These are phyloP conservation scores for Plutella xylostella DNA, from an alignment of 2,888 invertebrate genomes.

Conservation along the genomic window DNA sequence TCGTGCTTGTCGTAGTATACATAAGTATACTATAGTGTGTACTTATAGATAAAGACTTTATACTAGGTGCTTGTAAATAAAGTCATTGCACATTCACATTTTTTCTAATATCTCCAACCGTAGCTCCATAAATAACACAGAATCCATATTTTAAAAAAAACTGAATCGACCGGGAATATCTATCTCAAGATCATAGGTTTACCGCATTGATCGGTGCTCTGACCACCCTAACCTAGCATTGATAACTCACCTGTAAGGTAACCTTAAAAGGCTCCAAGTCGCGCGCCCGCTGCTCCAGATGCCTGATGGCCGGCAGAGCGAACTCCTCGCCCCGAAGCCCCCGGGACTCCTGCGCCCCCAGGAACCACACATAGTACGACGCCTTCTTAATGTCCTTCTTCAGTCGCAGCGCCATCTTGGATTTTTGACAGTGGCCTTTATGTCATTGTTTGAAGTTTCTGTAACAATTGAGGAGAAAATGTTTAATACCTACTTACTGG, in stretches of 20 bases:
- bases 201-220: too few species aligned
- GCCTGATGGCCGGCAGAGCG: slow-evolving; percentile 86
- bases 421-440: slow-evolving; percentile 23
- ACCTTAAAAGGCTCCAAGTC: slow-evolving; percentile 91
- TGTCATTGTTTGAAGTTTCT: slow-evolving; percentile 50
- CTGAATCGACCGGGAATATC: too few species aligned
- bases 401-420: slow-evolving; percentile 81
- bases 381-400: slow-evolving; percentile 91
- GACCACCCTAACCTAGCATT: too few species aligned
- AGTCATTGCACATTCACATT: too few species aligned
- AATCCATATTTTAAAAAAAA: too few species aligned
- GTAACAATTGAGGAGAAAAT: slow-evolving; percentile 6
- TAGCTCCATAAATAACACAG: too few species aligned
- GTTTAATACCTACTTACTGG: neutral
- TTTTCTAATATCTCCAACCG: too few species aligned
- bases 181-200: too few species aligned
- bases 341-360: slow-evolving; percentile 95
- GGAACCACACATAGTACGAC: slow-evolving; percentile 93
- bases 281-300: slow-evolving; percentile 85
- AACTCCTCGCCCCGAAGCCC: slow-evolving; percentile 88
- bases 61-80: too few species aligned
- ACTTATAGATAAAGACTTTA: too few species aligned
- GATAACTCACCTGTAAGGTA: slow-evolving; percentile 78
- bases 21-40: too few species aligned
- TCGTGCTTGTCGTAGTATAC: too few species aligned